Percentiles rank a stretch among this genome's conserved stretches.
phyloP scores from a whole-genome alignment of 2,888 invertebrate species.

The Lucinisca nassula region DNA sequence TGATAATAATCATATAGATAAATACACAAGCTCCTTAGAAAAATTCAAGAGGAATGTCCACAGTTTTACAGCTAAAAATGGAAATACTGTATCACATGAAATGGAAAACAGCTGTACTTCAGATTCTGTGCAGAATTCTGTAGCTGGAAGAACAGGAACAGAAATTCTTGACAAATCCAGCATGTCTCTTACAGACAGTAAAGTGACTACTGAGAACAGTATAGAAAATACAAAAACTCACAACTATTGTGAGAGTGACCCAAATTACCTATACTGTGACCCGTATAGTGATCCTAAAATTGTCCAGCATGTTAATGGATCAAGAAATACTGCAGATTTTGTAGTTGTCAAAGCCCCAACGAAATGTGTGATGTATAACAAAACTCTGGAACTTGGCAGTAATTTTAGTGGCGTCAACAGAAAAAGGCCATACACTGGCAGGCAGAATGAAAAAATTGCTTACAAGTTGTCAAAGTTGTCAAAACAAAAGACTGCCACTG shows the following conservation, averaged over 20 bases:
- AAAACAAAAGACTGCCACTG: background rate
- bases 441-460: background rate
- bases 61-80: too few species aligned
- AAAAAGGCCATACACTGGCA: background rate
- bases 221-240: background rate
- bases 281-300: too few species aligned
- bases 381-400: too few species aligned
- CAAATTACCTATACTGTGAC: too few species aligned
- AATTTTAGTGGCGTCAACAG: too few species aligned
- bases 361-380: too few species aligned
- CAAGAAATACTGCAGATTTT: too few species aligned
- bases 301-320: too few species aligned
- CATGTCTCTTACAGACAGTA: background rate
- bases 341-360: too few species aligned
- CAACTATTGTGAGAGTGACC: background rate
- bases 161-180: background rate
- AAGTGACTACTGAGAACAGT: background rate
- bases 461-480: constrained; percentile 19
- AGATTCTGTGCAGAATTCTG: too few species aligned
- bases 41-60: constrained; percentile 13
- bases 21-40: constrained; percentile 37
- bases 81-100: too few species aligned
- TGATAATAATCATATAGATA: background rate
- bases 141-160: background rate
- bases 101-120: too few species aligned